Evolutionary conservation across 37 sponge, comb jelly and placozoan genomes (phyloP), one percentile per base, ranked within the genome.

Genomic region (Theonella swinhoei): DNA sequence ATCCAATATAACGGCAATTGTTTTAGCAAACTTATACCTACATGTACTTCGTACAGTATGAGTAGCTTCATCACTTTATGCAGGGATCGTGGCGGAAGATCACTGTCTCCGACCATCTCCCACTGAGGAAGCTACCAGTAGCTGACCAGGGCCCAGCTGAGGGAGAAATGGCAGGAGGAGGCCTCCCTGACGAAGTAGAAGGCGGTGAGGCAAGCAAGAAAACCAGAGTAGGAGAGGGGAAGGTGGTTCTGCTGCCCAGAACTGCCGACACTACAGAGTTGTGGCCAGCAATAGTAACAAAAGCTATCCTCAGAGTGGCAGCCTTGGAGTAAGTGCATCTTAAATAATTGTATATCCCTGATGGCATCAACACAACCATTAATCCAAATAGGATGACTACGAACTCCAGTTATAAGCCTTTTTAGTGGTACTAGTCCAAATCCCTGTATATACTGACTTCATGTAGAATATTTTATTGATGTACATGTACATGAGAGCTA

Each of bases 1-100:
- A n/a, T n/a, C n/a, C n/a, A n/a, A n/a, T n/a, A n/a, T n/a, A n/a
- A n/a, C n/a, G n/a, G n/a, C n/a, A n/a, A n/a, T n/a, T n/a, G n/a
- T n/a, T n/a, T n/a, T n/a, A n/a, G n/a, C n/a, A n/a, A n/a, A n/a
- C n/a, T n/a, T n/a, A n/a, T n/a, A n/a, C n/a, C n/a, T n/a, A n/a
- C n/a, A n/a, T n/a, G n/a, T n/a, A n/a, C n/a, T n/a, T n/a, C n/a
- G n/a, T n/a, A n/a, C n/a, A n/a, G n/a, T n/a, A n/a, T 70, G 63
- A 39, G 26, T 37, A 37, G 39, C 29, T 70, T 60, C 25, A 1
- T 2, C 23, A 5, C 8, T 22, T n/a, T 20, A 1, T 66, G 20
- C 81, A 95, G 96, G 98, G 98, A n/a, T 78, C 40, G 33, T 98
- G 99, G 99, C 68, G 99, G 40, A 96, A 94, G 70, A 80, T 98